Base-by-base conservation (phyloP, 2,888 invertebrate genomes). In the Stenchaetothrips biformis region DNA sequence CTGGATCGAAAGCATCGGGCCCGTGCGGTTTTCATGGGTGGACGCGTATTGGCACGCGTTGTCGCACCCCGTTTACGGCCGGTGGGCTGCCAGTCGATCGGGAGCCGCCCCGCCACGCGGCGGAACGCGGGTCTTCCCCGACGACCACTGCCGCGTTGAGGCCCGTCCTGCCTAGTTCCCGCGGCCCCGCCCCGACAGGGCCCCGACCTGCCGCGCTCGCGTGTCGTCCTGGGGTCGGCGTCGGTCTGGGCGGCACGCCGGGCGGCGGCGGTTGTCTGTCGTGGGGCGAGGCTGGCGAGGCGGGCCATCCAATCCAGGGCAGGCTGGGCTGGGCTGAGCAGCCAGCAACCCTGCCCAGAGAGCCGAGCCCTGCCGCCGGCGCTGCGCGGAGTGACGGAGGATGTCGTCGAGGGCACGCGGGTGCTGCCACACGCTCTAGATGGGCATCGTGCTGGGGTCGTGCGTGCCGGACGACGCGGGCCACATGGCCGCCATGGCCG, bases 361-460 rank as follows among this genome's bases (percentile, higher is more conserved):
- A 37, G 37, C 37, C 37, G 37, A 37, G 37, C 37, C 37, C 37
- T 37, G 37, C 37, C 37, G 37, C 37, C 37, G 37, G 37, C 4
- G 4, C 37, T 37, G 37, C 4, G 37, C 2, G 4, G 37, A 37
- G 37, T 37, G 37, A 37, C 37, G 37, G 37, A 37, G 37, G 37
- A 37, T 78, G 77, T 21, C 59, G 78, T 80, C 21, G 78, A 27
- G 79, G 82, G 84, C 84, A 84, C 84, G 81, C 82, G 84, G 84
- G 85, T 85, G 85, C 84, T 84, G 85, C 84, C 85, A 85, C 27
- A 53, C 77, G 25, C 53, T 27, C 79, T 79, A 48, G 82, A 92
- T 92, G 92, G 92, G 92, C 83, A 92, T 92, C 86, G 92, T 92
- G 84, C 91, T 92, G 83, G 92, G 92, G 84, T 92, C 92, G 80